Evolutionary conservation across 2,797 vertebrate species (phyloP).

Genomic region (Argyrosomus regius): DNA sequence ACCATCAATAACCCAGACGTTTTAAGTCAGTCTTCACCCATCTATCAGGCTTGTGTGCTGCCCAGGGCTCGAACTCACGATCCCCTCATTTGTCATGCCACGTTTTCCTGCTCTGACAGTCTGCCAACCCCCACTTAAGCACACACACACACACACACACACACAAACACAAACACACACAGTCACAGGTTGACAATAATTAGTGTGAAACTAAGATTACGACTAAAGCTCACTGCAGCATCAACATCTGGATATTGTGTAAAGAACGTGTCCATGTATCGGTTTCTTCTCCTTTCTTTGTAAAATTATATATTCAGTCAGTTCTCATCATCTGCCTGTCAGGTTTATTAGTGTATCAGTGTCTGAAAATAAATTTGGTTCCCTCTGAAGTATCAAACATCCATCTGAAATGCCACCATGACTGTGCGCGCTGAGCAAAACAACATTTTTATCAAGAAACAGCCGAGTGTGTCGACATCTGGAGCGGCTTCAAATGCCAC

Average conservation of each 20-base stretch:
- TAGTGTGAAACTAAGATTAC: conserved; percentile 39
- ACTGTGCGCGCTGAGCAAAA: neutral
- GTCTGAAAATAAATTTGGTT: neutral
- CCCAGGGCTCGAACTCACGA: conserved; percentile 74
- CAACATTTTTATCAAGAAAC: neutral
- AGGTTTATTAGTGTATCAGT: neutral
- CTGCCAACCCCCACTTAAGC: conserved; percentile 50
- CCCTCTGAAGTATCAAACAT: neutral
- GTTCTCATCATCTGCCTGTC: neutral
- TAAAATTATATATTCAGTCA: neutral
- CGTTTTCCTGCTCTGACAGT: conserved; percentile 72
- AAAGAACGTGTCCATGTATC: neutral
- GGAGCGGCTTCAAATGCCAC: neutral
- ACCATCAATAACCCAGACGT: conserved; percentile 82
- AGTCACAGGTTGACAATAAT: conserved; percentile 30
- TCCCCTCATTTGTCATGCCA: conserved; percentile 76
- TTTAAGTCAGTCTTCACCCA: conserved; percentile 76
- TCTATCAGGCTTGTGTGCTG: conserved; percentile 76
- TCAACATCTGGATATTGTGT: neutral
- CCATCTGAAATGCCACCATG: neutral
- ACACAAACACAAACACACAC: conserved; percentile 29
- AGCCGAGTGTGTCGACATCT: neutral
- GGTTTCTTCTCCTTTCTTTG: neutral
- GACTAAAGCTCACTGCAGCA: conserved; percentile 5
- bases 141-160: conserved; percentile 26